Conservation (phyloP, 2,113 vertebrate genomes). For the Cyanoderma ruficeps region DNA sequence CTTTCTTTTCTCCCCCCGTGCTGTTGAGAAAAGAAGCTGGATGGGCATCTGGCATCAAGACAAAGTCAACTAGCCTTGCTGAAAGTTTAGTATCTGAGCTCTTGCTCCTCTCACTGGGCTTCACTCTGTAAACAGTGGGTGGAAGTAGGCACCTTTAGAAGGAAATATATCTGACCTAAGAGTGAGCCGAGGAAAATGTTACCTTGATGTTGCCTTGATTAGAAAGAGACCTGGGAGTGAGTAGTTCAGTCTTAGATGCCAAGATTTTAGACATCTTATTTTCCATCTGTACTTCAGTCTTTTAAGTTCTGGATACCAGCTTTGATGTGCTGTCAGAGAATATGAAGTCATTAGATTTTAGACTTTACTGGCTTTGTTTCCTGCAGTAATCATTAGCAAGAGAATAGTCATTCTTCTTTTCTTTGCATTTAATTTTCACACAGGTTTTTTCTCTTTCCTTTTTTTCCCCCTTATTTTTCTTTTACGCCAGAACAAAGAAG, state of each 20-base stretch:
- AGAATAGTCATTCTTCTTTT: background rate
- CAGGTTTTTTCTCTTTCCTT: background rate
- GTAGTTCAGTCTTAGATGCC: background rate
- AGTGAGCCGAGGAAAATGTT: background rate
- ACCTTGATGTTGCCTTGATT: background rate
- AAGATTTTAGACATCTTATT: background rate
- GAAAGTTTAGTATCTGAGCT: background rate
- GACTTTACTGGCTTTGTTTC: background rate
- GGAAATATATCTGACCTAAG: background rate
- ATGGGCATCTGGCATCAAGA: background rate
- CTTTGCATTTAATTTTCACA: background rate
- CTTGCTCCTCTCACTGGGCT: background rate
- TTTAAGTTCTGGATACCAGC: background rate
- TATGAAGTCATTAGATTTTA: background rate
- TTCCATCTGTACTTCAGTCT: background rate
- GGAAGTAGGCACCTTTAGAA: background rate
- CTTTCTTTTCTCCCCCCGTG: background rate
- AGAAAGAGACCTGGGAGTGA: background rate
- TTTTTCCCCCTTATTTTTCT: fast-evolving
- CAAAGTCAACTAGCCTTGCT: background rate
- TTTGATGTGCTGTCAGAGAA: background rate
- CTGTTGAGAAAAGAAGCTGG: background rate
- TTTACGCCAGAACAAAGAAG: background rate
- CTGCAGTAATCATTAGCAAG: background rate
- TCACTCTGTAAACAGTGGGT: background rate